phyloP scores from a whole-genome alignment of 2,797 vertebrate genomes.

The Sebastes reedi region DNA sequence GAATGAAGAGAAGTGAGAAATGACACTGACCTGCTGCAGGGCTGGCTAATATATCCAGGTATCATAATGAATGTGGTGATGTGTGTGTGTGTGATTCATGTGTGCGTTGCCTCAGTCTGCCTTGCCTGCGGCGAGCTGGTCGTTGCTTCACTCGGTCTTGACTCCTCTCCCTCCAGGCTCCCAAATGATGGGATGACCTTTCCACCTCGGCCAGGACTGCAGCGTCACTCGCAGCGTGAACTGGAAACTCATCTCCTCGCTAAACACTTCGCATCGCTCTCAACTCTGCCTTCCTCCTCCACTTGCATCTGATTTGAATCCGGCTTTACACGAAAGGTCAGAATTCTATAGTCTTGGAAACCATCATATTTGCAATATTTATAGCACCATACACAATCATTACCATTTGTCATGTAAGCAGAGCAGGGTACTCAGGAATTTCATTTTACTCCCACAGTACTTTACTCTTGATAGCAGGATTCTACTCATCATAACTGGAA shows the following conservation, averaged over 20 bases:
- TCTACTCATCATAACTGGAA: neutral
- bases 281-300: conserved; percentile 24
- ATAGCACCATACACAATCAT: neutral
- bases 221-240: conserved; percentile 65
- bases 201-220: conserved; percentile 70
- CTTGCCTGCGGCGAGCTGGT: conserved; percentile 41
- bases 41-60: conserved; percentile 37
- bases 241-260: conserved; percentile 59
- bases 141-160: conserved; percentile 44
- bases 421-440: neutral
- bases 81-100: neutral
- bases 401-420: neutral
- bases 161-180: conserved; percentile 58
- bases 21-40: conserved; percentile 10
- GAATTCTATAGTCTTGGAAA: conserved; percentile 1
- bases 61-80: conserved; percentile 17
- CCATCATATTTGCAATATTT: conserved; percentile 19
- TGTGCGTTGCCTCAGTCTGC: conserved; percentile 20
- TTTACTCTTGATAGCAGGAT: neutral
- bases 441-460: neutral
- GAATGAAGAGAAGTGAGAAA: conserved; percentile 16
- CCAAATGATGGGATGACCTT: conserved; percentile 72
- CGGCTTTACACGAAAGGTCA: conserved; percentile 52
- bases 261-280: conserved; percentile 56
- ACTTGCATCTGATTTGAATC: conserved; percentile 48